A percentile compares a stretch with the other conserved stretches of the same genome.
Conservation (phyloP, 2,888 invertebrate genomes). For the Monopis laevigella region DNA sequence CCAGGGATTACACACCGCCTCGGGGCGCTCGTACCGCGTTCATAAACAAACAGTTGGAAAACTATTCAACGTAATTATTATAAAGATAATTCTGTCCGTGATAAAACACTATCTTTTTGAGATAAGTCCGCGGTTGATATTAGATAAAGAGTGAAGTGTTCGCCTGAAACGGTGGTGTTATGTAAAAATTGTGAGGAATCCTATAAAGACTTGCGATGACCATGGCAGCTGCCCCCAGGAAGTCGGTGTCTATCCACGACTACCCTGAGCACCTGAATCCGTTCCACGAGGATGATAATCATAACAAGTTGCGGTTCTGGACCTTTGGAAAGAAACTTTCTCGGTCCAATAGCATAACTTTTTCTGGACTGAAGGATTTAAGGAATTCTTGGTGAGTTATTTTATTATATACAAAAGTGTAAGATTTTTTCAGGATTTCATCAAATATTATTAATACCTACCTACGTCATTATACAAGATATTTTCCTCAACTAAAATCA, state of each 20-base stretch:
- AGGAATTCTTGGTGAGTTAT: slow-evolving; percentile 68
- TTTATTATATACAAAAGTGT: too few relatives aligned
- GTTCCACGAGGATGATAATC: slow-evolving; percentile 74
- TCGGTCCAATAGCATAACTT: slow-evolving; percentile 70
- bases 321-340: slow-evolving; percentile 61
- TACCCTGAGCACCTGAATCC: slow-evolving; percentile 83
- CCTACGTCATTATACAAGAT: too few relatives aligned
- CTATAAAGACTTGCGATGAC: slow-evolving; percentile 38
- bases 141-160: slow-evolving; percentile 52
- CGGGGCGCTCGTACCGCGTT: neutral
- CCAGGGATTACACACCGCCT: too few relatives aligned
- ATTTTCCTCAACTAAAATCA: too few relatives aligned
- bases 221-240: slow-evolving; percentile 49
- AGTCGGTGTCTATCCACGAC: slow-evolving; percentile 70
- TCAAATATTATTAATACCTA: too few relatives aligned
- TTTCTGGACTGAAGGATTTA: slow-evolving; percentile 64
- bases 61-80: neutral
- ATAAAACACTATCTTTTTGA: slow-evolving; percentile 51
- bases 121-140: slow-evolving; percentile 57
- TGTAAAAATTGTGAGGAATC: slow-evolving; percentile 46
- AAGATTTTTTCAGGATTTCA: too few relatives aligned
- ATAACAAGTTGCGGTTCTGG: slow-evolving; percentile 71
- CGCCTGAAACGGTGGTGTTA: slow-evolving; percentile 36
- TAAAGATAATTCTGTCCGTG: slow-evolving; percentile 34
- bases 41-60: neutral